phyloP scores from a whole-genome alignment of 2,888 invertebrate genomes.

The Sepiola atlantica region DNA sequence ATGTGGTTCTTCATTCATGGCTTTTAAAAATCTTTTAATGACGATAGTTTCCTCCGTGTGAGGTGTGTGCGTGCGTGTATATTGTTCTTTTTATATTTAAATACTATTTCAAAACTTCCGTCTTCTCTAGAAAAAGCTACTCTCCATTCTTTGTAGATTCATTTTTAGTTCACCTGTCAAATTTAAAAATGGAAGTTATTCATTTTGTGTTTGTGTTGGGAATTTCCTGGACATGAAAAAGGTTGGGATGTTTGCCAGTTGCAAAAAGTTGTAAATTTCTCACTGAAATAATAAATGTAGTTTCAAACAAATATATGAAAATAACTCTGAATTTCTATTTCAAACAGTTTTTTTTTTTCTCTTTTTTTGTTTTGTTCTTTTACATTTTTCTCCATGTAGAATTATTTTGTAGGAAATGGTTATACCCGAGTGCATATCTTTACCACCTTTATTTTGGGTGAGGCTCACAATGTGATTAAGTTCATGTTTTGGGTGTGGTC shows the following conservation, averaged over 20 bases:
- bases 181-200: neutral
- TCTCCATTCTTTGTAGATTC: neutral
- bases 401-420: neutral
- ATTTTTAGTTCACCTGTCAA: neutral
- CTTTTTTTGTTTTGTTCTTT: neutral
- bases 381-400: neutral
- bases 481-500: conserved; percentile 9
- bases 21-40: too few species aligned
- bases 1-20: too few species aligned
- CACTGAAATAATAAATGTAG: neutral
- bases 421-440: neutral
- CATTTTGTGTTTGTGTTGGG: neutral
- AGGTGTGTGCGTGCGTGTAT: too few species aligned
- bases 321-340: neutral
- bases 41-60: too few species aligned
- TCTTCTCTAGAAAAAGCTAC: neutral
- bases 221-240: neutral
- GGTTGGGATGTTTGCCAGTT: neutral
- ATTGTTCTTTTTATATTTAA: neutral
- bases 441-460: neutral
- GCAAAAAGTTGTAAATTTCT: neutral
- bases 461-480: neutral
- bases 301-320: neutral
- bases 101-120: neutral
- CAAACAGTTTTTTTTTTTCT: neutral